Percentiles rank a stretch among this genome's conserved stretches.
Conservation (phyloP, 2,888 invertebrate species). For the Drosophila dives region DNA sequence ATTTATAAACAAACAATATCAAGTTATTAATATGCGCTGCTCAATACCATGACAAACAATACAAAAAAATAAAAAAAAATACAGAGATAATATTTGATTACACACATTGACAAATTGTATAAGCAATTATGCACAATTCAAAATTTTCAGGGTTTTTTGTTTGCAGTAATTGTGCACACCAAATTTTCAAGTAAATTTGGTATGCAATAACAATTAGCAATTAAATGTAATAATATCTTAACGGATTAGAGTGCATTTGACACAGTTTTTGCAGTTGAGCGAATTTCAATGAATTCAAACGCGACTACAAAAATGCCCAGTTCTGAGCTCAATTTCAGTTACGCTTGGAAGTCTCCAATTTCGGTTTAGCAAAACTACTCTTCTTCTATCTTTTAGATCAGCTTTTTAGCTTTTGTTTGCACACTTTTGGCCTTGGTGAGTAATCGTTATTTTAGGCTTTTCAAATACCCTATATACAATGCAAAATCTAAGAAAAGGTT, state of each 20-base stretch:
- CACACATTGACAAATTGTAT: slow-evolving; percentile 49
- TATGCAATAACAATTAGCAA: slow-evolving; percentile 28
- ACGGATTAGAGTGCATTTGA: slow-evolving; percentile 60
- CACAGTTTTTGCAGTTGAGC: slow-evolving; percentile 60
- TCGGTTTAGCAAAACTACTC: slow-evolving; percentile 16
- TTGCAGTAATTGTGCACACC: slow-evolving; percentile 8
- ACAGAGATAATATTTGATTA: slow-evolving; percentile 21
- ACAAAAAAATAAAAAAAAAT: slow-evolving; percentile 6
- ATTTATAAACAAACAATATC: slow-evolving; percentile 54
- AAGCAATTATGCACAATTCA: slow-evolving; percentile 55
- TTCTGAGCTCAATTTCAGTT: slow-evolving; percentile 24
- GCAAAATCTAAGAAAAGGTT: background rate
- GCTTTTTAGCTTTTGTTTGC: slow-evolving; percentile 49
- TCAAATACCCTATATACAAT: slow-evolving; percentile 1
- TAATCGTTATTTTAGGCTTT: slow-evolving; percentile 56
- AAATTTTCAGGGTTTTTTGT: slow-evolving; percentile 56
- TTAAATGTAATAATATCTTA: slow-evolving; percentile 45
- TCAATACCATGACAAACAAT: slow-evolving; percentile 37
- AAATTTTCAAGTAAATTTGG: slow-evolving; percentile 14
- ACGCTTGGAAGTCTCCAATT: slow-evolving; percentile 49
- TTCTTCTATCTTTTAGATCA: slow-evolving; percentile 15
- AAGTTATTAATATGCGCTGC: slow-evolving; percentile 54
- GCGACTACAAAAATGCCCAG: slow-evolving; percentile 5
- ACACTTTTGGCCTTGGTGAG: slow-evolving; percentile 49
- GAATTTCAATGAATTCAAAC: slow-evolving; percentile 38